Conservation (phyloP, 2,113 vertebrate species). For the Nothocercus julius region DNA sequence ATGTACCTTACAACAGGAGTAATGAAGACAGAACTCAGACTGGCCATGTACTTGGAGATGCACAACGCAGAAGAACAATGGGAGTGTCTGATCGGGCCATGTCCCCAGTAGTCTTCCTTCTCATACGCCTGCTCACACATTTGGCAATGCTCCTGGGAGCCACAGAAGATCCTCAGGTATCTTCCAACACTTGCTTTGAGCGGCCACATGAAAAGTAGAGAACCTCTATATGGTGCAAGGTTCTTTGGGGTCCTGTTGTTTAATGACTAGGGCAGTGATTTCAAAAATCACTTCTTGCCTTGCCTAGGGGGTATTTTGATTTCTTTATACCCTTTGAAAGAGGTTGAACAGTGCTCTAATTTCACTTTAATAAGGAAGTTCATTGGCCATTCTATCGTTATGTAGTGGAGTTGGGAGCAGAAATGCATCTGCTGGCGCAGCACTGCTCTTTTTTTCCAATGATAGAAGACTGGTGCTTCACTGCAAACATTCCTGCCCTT, state of each 20-base stretch:
- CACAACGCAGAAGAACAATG: constrained; percentile 43
- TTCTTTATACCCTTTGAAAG: not conserved
- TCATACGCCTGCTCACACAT: constrained; percentile 88
- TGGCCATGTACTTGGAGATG: constrained; percentile 87
- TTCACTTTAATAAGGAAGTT: not conserved
- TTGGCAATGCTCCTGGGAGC: constrained; percentile 87
- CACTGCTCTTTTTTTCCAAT: not conserved
- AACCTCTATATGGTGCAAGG: not conserved
- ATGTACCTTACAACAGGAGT: not conserved
- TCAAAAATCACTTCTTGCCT: not conserved
- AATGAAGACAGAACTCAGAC: constrained; percentile 81
- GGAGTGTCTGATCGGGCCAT: constrained; percentile 81
- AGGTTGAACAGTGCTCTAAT: not conserved
- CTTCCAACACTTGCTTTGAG: not conserved
- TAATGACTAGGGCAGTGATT: not conserved
- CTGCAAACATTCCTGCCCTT: not conserved
- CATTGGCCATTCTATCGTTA: not conserved
- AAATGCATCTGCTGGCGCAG: too few relatives aligned
- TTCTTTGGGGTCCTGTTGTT: not conserved
- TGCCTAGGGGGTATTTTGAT: not conserved
- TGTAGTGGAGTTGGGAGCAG: not conserved
- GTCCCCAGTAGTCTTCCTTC: constrained; percentile 76
- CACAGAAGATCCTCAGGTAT: constrained; percentile 77
- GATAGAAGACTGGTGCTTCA: not conserved
- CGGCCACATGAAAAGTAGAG: not conserved